These are phyloP conservation scores for Carapus acus DNA, from an alignment of 2,797 vertebrate species.

Conservation along the genomic window DNA sequence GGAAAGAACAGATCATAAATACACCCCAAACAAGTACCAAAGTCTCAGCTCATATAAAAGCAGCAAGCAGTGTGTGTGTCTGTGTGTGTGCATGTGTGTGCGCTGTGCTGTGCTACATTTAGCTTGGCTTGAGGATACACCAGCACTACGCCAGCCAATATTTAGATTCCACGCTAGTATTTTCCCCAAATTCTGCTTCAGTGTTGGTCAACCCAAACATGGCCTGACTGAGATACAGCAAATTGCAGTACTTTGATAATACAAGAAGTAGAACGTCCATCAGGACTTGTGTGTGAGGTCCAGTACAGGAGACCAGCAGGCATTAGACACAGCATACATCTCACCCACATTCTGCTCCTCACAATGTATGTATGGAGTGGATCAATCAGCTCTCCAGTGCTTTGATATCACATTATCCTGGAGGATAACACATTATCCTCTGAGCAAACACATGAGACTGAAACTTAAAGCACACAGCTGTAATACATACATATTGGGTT, in stretches of 20 bases:
- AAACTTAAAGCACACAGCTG: conserved; percentile 39
- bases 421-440: conserved; percentile 67
- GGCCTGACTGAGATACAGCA: conserved; percentile 50
- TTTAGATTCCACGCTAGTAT: conserved; percentile 37
- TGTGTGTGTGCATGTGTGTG: no score
- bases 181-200: conserved; percentile 40
- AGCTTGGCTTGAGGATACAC: conserved; percentile 22
- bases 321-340: conserved; percentile 54
- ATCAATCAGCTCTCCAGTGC: conserved; percentile 52
- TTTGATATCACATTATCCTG: conserved; percentile 58
- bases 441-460: conserved; percentile 51
- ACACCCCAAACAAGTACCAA: no score
- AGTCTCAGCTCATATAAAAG: no score
- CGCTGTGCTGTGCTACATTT: conserved; percentile 18
- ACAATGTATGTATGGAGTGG: conserved; percentile 25
- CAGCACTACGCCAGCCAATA: conserved; percentile 10
- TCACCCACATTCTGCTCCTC: conserved; percentile 50
- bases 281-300: conserved; percentile 51
- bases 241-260: conserved; percentile 44
- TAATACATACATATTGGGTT: conserved; percentile 19
- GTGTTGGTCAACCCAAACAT: conserved; percentile 39
- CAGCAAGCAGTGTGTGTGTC: no score
- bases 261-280: conserved; percentile 43
- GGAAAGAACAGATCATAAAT: no score
- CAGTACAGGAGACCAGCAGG: conserved; percentile 37